Evolutionary conservation across 2,888 invertebrate genomes (phyloP).

Genomic region (Drosophila tripunctata): DNA sequence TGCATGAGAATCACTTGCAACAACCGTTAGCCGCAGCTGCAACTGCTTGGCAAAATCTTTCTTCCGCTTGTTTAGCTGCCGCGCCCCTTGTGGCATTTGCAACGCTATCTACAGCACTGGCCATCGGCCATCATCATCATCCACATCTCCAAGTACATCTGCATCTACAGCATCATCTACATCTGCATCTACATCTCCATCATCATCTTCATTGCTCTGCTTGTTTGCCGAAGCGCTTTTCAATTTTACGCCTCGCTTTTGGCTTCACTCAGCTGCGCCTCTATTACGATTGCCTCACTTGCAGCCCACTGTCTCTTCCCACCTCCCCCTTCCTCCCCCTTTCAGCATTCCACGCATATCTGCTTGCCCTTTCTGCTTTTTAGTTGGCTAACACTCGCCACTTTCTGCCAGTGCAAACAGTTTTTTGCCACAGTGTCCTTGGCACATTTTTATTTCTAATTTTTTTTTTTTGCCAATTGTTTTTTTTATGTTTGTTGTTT

Average conservation of each 20-base stretch:
- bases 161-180: constrained; percentile 19
- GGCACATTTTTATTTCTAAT: constrained; percentile 65
- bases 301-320: neutral
- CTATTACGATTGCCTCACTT: constrained; percentile 23
- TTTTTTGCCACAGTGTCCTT: constrained; percentile 78
- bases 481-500: constrained; percentile 17
- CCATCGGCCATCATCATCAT: constrained; percentile 17
- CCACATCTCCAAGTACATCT: neutral
- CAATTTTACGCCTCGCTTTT: constrained; percentile 73
- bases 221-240: constrained; percentile 72
- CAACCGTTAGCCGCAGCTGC: constrained; percentile 9
- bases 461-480: constrained; percentile 46
- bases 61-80: constrained; percentile 66
- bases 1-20: constrained; percentile 16
- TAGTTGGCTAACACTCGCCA: constrained; percentile 19
- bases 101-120: neutral
- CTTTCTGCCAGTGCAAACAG: constrained; percentile 60
- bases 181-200: constrained; percentile 19
- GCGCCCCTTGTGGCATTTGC: neutral
- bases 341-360: too few relatives aligned
- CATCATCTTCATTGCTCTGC: constrained; percentile 20
- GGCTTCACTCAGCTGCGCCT: constrained; percentile 58
- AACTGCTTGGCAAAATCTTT: constrained; percentile 53
- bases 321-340: neutral
- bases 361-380: neutral